Evolutionary conservation across 2,888 invertebrate genomes (phyloP).

Genomic region (Lithosia quadra): DNA sequence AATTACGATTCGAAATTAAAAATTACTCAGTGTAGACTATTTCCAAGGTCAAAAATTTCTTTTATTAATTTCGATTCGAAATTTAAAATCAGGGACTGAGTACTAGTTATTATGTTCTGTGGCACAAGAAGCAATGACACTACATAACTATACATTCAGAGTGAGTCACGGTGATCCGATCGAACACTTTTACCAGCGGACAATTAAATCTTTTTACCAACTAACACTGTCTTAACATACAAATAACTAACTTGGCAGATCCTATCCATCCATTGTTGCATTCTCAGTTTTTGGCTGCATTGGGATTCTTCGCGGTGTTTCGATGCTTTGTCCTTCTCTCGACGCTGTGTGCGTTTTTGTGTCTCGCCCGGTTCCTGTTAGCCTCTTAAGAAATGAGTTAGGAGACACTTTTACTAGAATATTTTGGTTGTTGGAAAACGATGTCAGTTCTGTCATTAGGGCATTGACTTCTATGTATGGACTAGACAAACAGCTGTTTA

Average conservation of each 20-base stretch:
- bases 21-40: too few relatives aligned
- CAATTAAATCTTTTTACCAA: conserved; percentile 53
- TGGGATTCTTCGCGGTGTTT: conserved; percentile 61
- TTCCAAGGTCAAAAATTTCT: too few relatives aligned
- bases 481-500: too few relatives aligned
- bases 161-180: conserved; percentile 29
- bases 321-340: conserved; percentile 36
- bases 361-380: conserved; percentile 26
- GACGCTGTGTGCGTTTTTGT: conserved; percentile 40
- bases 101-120: not conserved
- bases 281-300: conserved; percentile 68
- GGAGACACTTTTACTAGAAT: conserved; percentile 11
- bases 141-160: not conserved
- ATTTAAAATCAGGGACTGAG: not conserved
- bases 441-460: not conserved
- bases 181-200: conserved; percentile 52
- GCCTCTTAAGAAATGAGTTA: conserved; percentile 14
- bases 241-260: conserved; percentile 62
- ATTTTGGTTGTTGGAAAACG: not conserved
- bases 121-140: not conserved
- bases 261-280: conserved; percentile 73
- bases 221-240: conserved; percentile 56
- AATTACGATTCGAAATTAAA: too few relatives aligned
- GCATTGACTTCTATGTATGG: not conserved
- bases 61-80: too few relatives aligned